Base-by-base conservation (phyloP, 1,140 invertebrate genomes). In the Heliconius nattereri region DNA sequence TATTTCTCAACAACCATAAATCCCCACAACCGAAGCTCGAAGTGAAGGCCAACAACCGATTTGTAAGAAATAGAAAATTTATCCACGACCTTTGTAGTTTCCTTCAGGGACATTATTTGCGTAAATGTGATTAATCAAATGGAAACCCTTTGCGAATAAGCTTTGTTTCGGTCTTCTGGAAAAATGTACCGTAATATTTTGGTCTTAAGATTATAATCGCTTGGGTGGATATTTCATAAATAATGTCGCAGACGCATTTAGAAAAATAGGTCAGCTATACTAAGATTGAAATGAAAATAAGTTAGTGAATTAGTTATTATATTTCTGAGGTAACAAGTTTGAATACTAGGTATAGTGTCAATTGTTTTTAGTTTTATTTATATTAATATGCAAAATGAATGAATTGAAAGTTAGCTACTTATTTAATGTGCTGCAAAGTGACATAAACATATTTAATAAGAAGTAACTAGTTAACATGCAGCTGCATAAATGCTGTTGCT, bases 121-220 rank as follows among this genome's bases (percentile, higher is more conserved):
- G 81, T 84, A 82, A 85, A 81, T 83, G 84, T 85, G 84, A 85
- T 85, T 85, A 85, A 85, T 83, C 84, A 84, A 79, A 85, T 76
- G 84, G 78, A 83, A 80, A 81, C 78, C 79, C 81, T 81, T 81
- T 85, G 76, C 78, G 78, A 78, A 45, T 71, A 73, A 81, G 32
- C 78, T 40, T 29, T 45, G 35, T 71, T 37, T 73, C 54, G 49
- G 1, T 57, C 71, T 66, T 35, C 35, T 73, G 9, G 54, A 32
- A 79, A 84, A 78, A 75, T 71, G 52, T 13, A 70, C 76, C 73
- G 49, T 85, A 82, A 79, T 66, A 7, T 54, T 5, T 37, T 20
- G n/a, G 29, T 7, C 23, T 81, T 80, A 37, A 81, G 78, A 77
- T 29, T 32, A 54, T 81, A 70, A 78, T 83, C 49, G 57, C 71